Percentiles rank a stretch among this genome's conserved stretches.
Evolutionary conservation across 1,140 invertebrate genomes (phyloP).

Genomic region (Orchesella cincta): DNA sequence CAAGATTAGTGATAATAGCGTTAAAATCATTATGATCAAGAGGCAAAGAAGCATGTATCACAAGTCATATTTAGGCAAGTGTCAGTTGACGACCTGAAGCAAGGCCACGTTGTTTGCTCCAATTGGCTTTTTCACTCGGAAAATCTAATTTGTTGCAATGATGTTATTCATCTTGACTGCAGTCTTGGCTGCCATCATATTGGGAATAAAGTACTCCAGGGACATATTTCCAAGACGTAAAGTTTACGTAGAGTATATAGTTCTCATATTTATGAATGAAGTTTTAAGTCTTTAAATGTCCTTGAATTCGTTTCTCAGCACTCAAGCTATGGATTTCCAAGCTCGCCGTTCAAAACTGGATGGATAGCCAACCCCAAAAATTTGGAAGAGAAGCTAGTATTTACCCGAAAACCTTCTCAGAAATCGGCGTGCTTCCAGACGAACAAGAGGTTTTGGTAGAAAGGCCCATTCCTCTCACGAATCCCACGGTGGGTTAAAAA

Average conservation of each 20-base stretch:
- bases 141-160: slow-evolving; percentile 5
- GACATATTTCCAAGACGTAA: slow-evolving; percentile 44
- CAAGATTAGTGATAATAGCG: too few relatives aligned
- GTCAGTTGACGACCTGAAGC: too few relatives aligned
- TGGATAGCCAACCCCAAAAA: slow-evolving; percentile 12
- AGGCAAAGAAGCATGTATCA: background rate
- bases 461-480: slow-evolving; percentile 1
- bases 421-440: slow-evolving; percentile 27
- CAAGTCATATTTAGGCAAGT: too few relatives aligned
- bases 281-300: too few relatives aligned
- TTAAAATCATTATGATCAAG: background rate
- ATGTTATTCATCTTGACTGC: slow-evolving; percentile 27
- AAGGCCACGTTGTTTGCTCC: too few relatives aligned
- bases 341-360: slow-evolving; percentile 39
- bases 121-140: background rate
- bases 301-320: slow-evolving; percentile 31
- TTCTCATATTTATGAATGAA: too few relatives aligned
- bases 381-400: background rate
- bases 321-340: slow-evolving; percentile 33
- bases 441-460: slow-evolving; percentile 32
- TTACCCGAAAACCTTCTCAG: slow-evolving; percentile 22
- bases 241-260: background rate
- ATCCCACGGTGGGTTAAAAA: too few relatives aligned
- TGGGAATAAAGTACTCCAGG: slow-evolving; percentile 33
- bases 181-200: slow-evolving; percentile 28